Conservation (phyloP, 2,888 invertebrate species). For the Polylopha cassiicola region DNA sequence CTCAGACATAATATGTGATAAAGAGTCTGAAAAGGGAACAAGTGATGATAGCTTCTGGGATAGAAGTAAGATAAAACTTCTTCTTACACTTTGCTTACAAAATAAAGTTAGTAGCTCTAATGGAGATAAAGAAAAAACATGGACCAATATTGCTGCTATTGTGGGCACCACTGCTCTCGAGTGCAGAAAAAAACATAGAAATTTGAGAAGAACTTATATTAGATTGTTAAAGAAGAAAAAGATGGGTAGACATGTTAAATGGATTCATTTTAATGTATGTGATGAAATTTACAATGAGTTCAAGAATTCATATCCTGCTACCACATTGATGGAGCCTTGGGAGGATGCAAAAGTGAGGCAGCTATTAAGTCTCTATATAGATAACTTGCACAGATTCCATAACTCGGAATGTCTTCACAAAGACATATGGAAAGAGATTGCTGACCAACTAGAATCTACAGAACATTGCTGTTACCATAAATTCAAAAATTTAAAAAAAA, state of each 20-base stretch:
- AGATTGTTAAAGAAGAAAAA: conserved; percentile 62
- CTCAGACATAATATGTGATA: conserved; percentile 28
- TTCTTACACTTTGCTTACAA: conserved; percentile 56
- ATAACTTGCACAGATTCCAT: conserved; percentile 53
- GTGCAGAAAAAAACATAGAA: conserved; percentile 60
- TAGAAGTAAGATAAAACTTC: conserved; percentile 51
- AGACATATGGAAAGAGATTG: conserved; percentile 68
- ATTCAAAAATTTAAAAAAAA: conserved; percentile 63
- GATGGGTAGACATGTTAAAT: conserved; percentile 61
- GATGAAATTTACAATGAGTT: conserved; percentile 65
- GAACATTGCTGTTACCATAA: conserved; percentile 67
- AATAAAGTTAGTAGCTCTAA: conserved; percentile 39
- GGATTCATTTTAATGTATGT: conserved; percentile 60
- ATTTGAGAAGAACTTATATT: conserved; percentile 58
- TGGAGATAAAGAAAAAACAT: conserved; percentile 44
- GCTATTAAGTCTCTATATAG: conserved; percentile 57
- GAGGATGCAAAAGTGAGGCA: conserved; percentile 56
- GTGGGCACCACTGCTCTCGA: conserved; percentile 53
- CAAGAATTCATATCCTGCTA: conserved; percentile 45
- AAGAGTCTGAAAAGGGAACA: conserved; percentile 33
- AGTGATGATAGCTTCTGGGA: conserved; percentile 62
- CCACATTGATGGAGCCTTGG: conserved; percentile 58
- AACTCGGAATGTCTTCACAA: conserved; percentile 52
- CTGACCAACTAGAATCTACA: conserved; percentile 50
- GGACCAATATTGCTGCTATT: conserved; percentile 51